A percentile compares a stretch with the other conserved stretches of the same genome.
Evolutionary conservation across 2,797 vertebrate species (phyloP).

Genomic region (Taenioides sp.): DNA sequence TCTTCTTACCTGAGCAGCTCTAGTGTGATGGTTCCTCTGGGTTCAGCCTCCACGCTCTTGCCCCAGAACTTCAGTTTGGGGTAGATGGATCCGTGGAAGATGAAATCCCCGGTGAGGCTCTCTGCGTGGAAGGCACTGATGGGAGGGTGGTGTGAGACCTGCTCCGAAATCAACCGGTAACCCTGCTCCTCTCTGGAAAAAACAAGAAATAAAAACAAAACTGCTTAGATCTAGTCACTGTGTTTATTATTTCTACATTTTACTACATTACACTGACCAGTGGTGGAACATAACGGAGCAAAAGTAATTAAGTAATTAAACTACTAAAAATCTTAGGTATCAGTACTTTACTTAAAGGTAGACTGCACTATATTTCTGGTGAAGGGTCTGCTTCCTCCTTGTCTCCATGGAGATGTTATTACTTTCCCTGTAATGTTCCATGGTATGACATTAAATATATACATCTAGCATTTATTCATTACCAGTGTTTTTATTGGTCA

Average conservation of each 20-base stretch:
- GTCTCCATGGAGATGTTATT: too few species aligned
- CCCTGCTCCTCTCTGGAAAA: slow-evolving; percentile 87
- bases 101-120: slow-evolving; percentile 87
- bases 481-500: too few species aligned
- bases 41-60: slow-evolving; percentile 96
- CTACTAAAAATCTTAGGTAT: too few species aligned
- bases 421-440: too few species aligned
- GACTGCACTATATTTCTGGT: too few species aligned
- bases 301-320: too few species aligned
- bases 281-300: too few species aligned
- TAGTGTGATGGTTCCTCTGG: slow-evolving; percentile 92
- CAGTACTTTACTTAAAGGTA: too few species aligned
- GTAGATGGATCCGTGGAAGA: slow-evolving; percentile 97
- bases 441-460: too few species aligned
- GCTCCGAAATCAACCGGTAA: slow-evolving; percentile 92
- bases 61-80: slow-evolving; percentile 99
- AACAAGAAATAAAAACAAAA: not conserved
- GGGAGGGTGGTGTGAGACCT: slow-evolving; percentile 97
- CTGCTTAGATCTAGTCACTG: not conserved
- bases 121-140: slow-evolving; percentile 95
- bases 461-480: too few species aligned
- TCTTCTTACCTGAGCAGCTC: slow-evolving; percentile 88
- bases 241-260: not conserved
- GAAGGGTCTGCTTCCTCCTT: too few species aligned
- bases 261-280: too few species aligned